Evolutionary conservation across 2,888 invertebrate genomes (phyloP), one percentile per base, ranked within the genome.

Genomic region (Eugnorisma glareosa): DNA sequence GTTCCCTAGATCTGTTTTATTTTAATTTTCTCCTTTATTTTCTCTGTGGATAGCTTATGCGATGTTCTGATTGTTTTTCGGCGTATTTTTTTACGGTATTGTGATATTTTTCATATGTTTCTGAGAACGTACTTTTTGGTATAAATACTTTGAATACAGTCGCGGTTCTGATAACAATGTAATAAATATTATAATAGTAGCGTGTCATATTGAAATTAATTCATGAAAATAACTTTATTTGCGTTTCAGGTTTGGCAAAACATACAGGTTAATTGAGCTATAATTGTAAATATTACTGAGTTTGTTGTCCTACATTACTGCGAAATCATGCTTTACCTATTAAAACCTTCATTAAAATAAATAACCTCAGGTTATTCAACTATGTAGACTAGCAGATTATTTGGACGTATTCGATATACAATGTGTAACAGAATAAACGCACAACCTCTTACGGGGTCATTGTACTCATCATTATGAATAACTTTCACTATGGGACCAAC

Each of bases 1-100:
- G 85, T 86, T 82, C 82, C 80, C 75, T 86, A 86, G 86, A 83
- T 83, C 87, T 87, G 88, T 92, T 91, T 93, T 92, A 92, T 91
- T 93, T 92, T 90, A 91, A 92, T 91, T 90, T 90, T 86, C 86
- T 87, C 54, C 84, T 79, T 64, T 85, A 71, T 79, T 79, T 78
- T 69, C 59, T 75, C 59, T 76, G 63, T 40, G 31, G 35, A 48
- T 64, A 35, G 75, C 66, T 69, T 68, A 77, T 21, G 67, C 28
- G 24, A 61, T 35, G 59, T 37, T 43, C 10, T 77, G 69, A 74
- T 81, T 77, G 70, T 84, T 73, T 81, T 80, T 63, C 8, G 18
- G 24, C 5, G 18, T 69, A 40, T 40, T 72, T 69, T 66, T 61
- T 10, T 24, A 37, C 11, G 21, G 10, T 15, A 10, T 4, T 67